Conservation (phyloP, 2,888 invertebrate species). For the Lobophora halterata region DNA sequence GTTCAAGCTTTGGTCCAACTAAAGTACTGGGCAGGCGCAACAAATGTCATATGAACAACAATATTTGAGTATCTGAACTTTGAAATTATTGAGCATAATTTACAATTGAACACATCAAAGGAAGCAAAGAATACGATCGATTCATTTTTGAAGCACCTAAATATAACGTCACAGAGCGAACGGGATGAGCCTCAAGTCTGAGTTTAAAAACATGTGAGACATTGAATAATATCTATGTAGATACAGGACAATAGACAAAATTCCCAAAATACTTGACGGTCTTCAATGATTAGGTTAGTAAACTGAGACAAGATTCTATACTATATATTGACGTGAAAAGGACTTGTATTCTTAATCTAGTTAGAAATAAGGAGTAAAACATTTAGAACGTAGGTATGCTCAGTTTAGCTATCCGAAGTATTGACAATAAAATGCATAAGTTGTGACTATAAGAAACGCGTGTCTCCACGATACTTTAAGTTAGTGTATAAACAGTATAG, state of each 20-base stretch:
- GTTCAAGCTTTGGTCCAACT: conserved; percentile 11
- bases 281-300: too few relatives aligned
- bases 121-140: conserved; percentile 59
- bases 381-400: conserved; percentile 56
- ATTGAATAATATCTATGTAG: too few relatives aligned
- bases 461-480: conserved; percentile 54
- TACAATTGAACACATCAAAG: conserved; percentile 72
- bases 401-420: conserved; percentile 62
- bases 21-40: conserved; percentile 18
- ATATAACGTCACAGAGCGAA: conserved; percentile 24
- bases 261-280: too few relatives aligned
- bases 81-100: conserved; percentile 67
- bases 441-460: conserved; percentile 74
- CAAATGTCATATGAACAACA: conserved; percentile 26
- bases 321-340: conserved; percentile 21
- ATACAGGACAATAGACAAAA: too few relatives aligned
- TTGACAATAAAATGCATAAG: conserved; percentile 76
- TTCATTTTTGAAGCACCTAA: conserved; percentile 49
- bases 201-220: too few relatives aligned
- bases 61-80: conserved; percentile 42
- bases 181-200: too few relatives aligned
- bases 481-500: conserved; percentile 73
- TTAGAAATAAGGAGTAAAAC: conserved; percentile 57
- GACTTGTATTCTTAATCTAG: conserved; percentile 39
- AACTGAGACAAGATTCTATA: too few relatives aligned